phyloP scores from a whole-genome alignment of 2,113 vertebrate species.

The Sapayoa aenigma region DNA sequence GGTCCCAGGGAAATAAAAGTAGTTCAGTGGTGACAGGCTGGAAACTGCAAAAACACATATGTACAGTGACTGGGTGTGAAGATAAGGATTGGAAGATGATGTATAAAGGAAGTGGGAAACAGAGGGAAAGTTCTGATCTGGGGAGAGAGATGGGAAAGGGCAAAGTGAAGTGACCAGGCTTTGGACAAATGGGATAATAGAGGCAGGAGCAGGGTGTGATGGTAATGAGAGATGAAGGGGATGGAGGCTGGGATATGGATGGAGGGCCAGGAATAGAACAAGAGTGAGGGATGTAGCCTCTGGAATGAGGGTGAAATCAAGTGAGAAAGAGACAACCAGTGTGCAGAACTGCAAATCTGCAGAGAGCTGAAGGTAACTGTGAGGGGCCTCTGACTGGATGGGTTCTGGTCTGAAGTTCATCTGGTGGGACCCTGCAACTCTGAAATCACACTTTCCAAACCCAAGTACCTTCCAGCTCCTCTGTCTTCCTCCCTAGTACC shows the following conservation, averaged over 20 bases:
- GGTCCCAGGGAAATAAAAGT: neutral
- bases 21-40: neutral
- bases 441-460: neutral
- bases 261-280: neutral
- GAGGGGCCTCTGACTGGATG: neutral
- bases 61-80: neutral
- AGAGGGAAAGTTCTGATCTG: neutral
- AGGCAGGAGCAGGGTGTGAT: neutral
- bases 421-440: neutral
- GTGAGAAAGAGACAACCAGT: neutral
- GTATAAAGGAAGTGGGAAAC: neutral
- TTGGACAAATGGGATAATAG: neutral
- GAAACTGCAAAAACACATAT: neutral
- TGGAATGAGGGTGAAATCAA: neutral
- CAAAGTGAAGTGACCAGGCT: neutral
- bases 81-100: neutral
- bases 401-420: neutral
- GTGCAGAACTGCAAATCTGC: neutral
- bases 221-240: neutral
- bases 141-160: neutral
- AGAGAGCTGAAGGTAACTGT: neutral
- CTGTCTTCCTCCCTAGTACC: neutral
- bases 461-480: neutral
- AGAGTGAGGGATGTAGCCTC: neutral
- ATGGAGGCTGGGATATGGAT: fast-evolving